phyloP scores from a whole-genome alignment of 1,140 invertebrate species.

The Cryptotermes secundus region DNA sequence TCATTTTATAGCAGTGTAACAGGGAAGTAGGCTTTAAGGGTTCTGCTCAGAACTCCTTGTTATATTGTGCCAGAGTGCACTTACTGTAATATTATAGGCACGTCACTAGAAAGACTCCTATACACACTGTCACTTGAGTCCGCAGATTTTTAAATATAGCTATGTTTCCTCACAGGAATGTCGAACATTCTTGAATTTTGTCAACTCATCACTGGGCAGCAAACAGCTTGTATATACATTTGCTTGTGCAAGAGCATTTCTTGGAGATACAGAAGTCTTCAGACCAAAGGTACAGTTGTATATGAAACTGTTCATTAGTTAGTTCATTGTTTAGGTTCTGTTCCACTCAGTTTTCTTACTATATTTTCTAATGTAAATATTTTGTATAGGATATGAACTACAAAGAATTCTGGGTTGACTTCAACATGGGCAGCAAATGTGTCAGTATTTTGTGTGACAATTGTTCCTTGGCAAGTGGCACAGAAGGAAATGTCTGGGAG shows the following conservation, averaged over 20 bases:
- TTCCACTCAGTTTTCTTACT: neutral
- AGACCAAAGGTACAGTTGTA: neutral
- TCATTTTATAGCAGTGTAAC: too few species aligned
- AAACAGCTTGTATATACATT: neutral
- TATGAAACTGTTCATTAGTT: neutral
- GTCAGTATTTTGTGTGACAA: neutral
- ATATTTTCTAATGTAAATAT: neutral
- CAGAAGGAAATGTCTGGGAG: neutral
- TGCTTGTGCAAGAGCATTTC: neutral
- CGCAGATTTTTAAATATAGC: too few species aligned
- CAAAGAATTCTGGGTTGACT: conserved; percentile 15
- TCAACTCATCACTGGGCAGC: neutral
- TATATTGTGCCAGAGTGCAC: too few species aligned
- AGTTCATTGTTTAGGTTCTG: neutral
- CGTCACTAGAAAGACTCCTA: too few species aligned
- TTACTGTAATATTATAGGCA: too few species aligned
- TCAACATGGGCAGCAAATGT: neutral
- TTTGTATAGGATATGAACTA: neutral
- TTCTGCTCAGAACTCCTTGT: too few species aligned
- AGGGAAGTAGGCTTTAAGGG: too few species aligned
- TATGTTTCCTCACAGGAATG: neutral
- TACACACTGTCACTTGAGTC: too few species aligned
- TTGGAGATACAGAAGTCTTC: neutral
- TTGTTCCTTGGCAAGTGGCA: neutral
- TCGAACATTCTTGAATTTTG: neutral